Base-by-base conservation (phyloP, 2,797 vertebrate species). In the Clarias laeviceps region DNA sequence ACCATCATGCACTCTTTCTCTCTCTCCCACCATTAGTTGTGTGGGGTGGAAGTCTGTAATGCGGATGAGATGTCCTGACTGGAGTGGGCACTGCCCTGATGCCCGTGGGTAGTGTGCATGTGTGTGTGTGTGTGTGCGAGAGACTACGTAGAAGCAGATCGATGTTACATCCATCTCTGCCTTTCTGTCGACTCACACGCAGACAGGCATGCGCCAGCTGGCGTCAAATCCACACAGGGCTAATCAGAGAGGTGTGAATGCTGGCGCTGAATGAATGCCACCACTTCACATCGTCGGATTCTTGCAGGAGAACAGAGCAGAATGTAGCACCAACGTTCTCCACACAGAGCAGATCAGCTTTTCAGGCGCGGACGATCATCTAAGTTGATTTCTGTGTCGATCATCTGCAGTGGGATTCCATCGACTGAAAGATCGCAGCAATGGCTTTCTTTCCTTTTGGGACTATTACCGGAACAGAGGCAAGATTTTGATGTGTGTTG, bases 371-470 rank as follows among this genome's bases (percentile, higher is more conserved):
- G 87, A 80, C 64, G 65, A 82, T 64, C 80, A 24, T 82, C 80
- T 57, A 82, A 86, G 80, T 73, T 80, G 74, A 61, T 82, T 80
- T 83, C 59, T 77, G 64, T 66, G 74, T 82, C 74, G 80, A 84
- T 84, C 84, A 57, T 57, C 62, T 61, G 22, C 79, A 37, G 82
- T 61, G 5, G 86, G 85, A 89, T 85, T 86, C 66, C 72, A 80
- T 85, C 64, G 77, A 86, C 29, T 70, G 81, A 85, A 82, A 88
- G 68, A 82, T 85, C n/a, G 74, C 64, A 78, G 84, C 80, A 14
- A 90, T 91, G 90, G 90, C 88, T 87, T 91, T 89, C 86, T 88
- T 90, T 80, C 88, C 87, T 72, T 90, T 89, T 68, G 88, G 86
- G 85, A 90, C 90, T 73, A 87, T 89, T 78, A 85, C 87, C 62